Conservation (phyloP, 2,113 vertebrate species). For the Dendropsophus ebraccatus region DNA sequence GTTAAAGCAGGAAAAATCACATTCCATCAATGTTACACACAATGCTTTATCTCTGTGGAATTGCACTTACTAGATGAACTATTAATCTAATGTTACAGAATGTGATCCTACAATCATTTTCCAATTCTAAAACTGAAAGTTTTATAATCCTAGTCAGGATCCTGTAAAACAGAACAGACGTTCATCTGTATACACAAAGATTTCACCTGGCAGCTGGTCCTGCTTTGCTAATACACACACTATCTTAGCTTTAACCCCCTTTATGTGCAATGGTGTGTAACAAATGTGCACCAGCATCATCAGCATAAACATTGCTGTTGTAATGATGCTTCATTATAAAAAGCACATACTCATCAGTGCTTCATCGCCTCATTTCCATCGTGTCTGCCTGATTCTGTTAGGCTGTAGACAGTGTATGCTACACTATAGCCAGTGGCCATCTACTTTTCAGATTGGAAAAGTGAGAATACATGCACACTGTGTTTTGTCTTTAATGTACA, state of each 20-base stretch:
- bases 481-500: too few relatives aligned
- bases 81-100: slow-evolving; percentile 19
- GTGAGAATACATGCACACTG: too few relatives aligned
- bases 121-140: slow-evolving; percentile 34
- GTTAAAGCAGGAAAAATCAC: neutral
- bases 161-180: slow-evolving; percentile 9
- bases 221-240: neutral
- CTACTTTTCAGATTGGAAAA: neutral
- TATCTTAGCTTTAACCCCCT: neutral
- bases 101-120: neutral
- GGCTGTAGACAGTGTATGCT: slow-evolving; percentile 14
- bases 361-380: slow-evolving; percentile 40
- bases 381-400: slow-evolving; percentile 47
- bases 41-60: neutral
- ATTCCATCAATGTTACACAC: slow-evolving; percentile 5
- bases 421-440: slow-evolving; percentile 30
- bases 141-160: slow-evolving; percentile 38
- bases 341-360: slow-evolving; percentile 28
- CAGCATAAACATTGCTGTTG: slow-evolving; percentile 29
- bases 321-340: slow-evolving; percentile 44
- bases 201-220: slow-evolving; percentile 32
- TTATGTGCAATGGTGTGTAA: neutral
- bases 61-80: slow-evolving; percentile 15
- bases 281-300: slow-evolving; percentile 7
- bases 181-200: slow-evolving; percentile 22